Conservation (phyloP, 2,113 vertebrate species). For the Callithrix jacchus region DNA sequence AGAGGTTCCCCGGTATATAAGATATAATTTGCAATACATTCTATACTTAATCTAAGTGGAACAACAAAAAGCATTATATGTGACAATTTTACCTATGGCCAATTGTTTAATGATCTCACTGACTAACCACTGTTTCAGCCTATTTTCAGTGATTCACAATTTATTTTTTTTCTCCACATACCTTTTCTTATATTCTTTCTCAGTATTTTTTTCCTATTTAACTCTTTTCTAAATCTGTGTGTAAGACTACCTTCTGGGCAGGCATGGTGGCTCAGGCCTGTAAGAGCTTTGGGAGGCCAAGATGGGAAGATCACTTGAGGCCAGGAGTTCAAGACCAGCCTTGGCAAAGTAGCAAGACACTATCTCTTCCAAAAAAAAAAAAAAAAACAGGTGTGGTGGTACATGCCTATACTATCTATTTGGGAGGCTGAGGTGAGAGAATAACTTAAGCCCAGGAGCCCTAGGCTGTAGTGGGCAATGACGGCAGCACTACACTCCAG, state of each 20-base stretch:
- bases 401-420: too few species aligned
- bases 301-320: too few species aligned
- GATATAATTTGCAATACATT: not conserved
- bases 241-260: not conserved
- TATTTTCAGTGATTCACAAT: not conserved
- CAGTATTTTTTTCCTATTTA: not conserved
- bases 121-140: not conserved
- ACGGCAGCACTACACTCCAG: too few species aligned
- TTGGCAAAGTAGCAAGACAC: too few species aligned
- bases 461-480: too few species aligned
- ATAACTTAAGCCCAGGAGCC: too few species aligned
- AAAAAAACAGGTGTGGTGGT: too few species aligned
- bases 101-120: not conserved
- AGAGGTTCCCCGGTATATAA: not conserved
- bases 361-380: too few species aligned
- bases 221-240: not conserved
- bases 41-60: not conserved
- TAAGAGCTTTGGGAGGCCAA: too few species aligned
- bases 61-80: slow-evolving; percentile 24
- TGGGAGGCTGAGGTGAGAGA: too few species aligned
- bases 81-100: not conserved
- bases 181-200: not conserved
- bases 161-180: not conserved
- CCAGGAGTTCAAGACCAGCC: too few species aligned
- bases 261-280: too few species aligned